Evolutionary conservation across 2,113 vertebrate species (phyloP), one percentile per base, ranked within the genome.

Genomic region (Spea multiplicata): DNA sequence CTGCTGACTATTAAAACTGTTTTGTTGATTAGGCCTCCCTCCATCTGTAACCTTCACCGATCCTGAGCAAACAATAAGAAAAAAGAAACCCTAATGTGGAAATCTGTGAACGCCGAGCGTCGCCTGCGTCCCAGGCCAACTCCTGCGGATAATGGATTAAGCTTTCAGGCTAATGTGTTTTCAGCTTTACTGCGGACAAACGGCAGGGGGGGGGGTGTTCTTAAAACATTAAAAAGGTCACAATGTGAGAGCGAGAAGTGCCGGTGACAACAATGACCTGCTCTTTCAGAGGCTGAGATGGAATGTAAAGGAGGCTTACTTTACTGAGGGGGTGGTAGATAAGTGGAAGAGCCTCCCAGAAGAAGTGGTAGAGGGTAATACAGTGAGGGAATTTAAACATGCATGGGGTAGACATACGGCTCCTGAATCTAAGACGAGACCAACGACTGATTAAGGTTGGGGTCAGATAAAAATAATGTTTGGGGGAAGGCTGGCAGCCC

Each of bases 131-230:
- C 17, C 17, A 44, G 49, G 4, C 13, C 6, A 45, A 68, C 74
- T 76, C 74, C 44, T 12, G 73, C 57, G 74, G 44, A 67, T 76
- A 59, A 48, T 47, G 50, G 65, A 66, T 68, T 68, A 76, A 55
- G 53, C 65, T 76, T 57, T 76, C 65, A 68, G 65, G 50, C 50
- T 76, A 76, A 76, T 76, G 74, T 76, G 53, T 66, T 68, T 76
- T 59, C 65, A 76, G 67, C 64, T 75, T 66, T 76, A 52, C 66
- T 64, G 46, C 53, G 44, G 65, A 76, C 74, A 76, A 76, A 76
- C 64, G 66, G 64, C 61, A 10, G 48, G 55, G 48, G 61, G n/a
- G 64, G 55, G 48, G 61, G 7, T 75, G 66, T 66, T 66, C 74
- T 67, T 55, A 67, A 64, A 75, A 47, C 61, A 66, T 49, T 5